A percentile compares a stretch with the other conserved stretches of the same genome.
phyloP scores from a whole-genome alignment of 2,797 vertebrate species.

The Rachycentron canadum region DNA sequence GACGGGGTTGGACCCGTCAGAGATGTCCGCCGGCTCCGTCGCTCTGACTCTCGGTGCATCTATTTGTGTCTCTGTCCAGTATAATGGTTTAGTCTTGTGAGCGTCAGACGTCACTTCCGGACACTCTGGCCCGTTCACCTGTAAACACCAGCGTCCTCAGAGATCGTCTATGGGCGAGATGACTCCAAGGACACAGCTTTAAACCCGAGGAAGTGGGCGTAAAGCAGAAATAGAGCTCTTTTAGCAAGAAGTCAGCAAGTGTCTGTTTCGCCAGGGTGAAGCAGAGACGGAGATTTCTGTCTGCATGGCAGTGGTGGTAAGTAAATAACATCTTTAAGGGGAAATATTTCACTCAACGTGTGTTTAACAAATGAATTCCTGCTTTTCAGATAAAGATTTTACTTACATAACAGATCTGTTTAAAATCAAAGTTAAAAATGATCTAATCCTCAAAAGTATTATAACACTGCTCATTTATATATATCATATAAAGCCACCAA shows the following conservation, averaged over 20 bases:
- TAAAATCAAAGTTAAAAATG: too few relatives aligned
- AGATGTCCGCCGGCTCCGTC: conserved; percentile 37
- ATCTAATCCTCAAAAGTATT: too few relatives aligned
- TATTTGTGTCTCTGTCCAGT: conserved; percentile 58
- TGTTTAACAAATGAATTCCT: too few relatives aligned
- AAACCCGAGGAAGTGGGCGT: neutral
- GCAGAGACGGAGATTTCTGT: too few relatives aligned
- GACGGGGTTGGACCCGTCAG: conserved; percentile 8
- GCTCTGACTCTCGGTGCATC: conserved; percentile 30
- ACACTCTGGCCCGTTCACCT: conserved; percentile 70
- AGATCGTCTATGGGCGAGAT: conserved; percentile 58
- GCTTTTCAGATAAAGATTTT: too few relatives aligned
- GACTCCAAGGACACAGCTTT: neutral
- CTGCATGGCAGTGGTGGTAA: too few relatives aligned
- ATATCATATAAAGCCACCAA: too few relatives aligned
- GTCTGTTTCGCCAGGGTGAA: too few relatives aligned
- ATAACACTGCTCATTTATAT: too few relatives aligned
- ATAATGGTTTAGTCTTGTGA: conserved; percentile 64
- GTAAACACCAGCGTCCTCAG: conserved; percentile 54
- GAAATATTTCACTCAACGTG: too few relatives aligned
- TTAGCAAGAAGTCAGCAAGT: neutral
- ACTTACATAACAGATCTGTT: too few relatives aligned
- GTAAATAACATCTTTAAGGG: too few relatives aligned
- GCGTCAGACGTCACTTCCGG: conserved; percentile 83
- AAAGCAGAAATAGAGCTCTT: neutral